A percentile compares a stretch with the other conserved stretches of the same genome.
Conservation (phyloP, 2,888 invertebrate species). For the Caenorhabditis afra region DNA sequence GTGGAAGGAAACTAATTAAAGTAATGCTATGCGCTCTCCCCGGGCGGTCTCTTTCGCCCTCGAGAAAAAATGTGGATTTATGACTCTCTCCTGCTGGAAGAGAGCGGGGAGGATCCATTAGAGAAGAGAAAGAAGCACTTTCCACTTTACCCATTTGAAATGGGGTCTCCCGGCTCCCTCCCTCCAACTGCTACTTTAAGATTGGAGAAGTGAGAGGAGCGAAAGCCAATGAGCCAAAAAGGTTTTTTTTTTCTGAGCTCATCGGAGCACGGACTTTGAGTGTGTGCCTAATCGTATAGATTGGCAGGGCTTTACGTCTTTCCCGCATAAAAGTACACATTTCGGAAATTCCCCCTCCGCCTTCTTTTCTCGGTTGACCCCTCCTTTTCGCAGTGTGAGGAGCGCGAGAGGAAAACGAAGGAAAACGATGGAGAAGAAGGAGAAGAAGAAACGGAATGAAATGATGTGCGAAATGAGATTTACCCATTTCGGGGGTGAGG, state of each 20-base stretch:
- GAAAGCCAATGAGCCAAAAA: too few species aligned
- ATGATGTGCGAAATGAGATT: conserved; percentile 51
- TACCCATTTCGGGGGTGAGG: conserved; percentile 35
- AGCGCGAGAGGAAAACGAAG: background rate
- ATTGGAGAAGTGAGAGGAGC: too few species aligned
- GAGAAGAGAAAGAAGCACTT: too few species aligned
- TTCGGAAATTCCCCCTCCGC: background rate
- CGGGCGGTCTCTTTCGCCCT: too few species aligned
- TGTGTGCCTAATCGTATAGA: too few species aligned
- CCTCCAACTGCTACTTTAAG: too few species aligned
- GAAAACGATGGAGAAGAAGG: background rate
- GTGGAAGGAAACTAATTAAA: conserved; percentile 35
- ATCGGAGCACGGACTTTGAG: too few species aligned
- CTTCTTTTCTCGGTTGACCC: background rate
- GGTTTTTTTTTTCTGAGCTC: too few species aligned
- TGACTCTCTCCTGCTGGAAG: conserved; percentile 32
- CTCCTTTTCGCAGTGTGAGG: background rate
- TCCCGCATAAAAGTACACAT: background rate
- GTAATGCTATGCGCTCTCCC: conserved; percentile 41
- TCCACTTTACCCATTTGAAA: too few species aligned
- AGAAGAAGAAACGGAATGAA: conserved; percentile 8
- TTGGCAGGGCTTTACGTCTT: too few species aligned
- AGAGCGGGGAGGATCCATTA: too few species aligned
- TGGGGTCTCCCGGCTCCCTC: too few species aligned
- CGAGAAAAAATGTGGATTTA: conserved; percentile 22